Base-by-base conservation (phyloP, 2,888 invertebrate genomes). In the Stomorhina lunata region DNA sequence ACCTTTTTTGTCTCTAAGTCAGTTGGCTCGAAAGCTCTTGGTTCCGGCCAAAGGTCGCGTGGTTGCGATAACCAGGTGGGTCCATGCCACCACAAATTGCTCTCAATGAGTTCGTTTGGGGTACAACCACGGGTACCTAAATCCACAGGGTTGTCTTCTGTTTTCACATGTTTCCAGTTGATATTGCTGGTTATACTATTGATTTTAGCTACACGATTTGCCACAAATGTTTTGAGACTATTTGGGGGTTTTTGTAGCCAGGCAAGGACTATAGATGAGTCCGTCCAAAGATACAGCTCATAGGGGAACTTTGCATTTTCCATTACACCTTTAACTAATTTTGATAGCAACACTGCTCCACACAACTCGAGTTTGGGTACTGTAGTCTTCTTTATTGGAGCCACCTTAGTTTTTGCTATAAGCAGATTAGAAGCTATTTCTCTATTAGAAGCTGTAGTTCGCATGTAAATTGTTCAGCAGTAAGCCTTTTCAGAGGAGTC, bases 401-500 rank as follows among this genome's bases (percentile, higher is more conserved):
- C n/a, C n/a, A n/a, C n/a, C n/a, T n/a, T n/a, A n/a, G n/a, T n/a
- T n/a, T n/a, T n/a, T n/a, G n/a, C n/a, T n/a, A 48, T 32, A 22
- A 57, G 55, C 20, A 57, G 22, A 20, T 43, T 55, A 20, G 9
- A 27, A 55, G 2, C 1, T 10, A 50, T 12, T 53, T 53, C 32
- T 12, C 37, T 25, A 2, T 15, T 37, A 3, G n/a, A 3, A 12
- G 40, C 9, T 3, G 15, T 15, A 12, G 53, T 25, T 34, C 66
- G 32, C 34, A 66, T 25, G 12, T 68, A 68, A n/a, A n/a, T n/a
- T n/a, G n/a, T n/a, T n/a, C n/a, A n/a, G n/a, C n/a, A n/a, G n/a
- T 68, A 68, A 10, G 55, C 68, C 4, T 17, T 55, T 45, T 69
- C 59, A 7, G 61, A 61, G 1, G 72, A 27, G 17, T 72, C 61